A percentile compares a stretch with the other conserved stretches of the same genome.
phyloP scores from a whole-genome alignment of 2,797 vertebrate genomes.

The Psittacula echo region DNA sequence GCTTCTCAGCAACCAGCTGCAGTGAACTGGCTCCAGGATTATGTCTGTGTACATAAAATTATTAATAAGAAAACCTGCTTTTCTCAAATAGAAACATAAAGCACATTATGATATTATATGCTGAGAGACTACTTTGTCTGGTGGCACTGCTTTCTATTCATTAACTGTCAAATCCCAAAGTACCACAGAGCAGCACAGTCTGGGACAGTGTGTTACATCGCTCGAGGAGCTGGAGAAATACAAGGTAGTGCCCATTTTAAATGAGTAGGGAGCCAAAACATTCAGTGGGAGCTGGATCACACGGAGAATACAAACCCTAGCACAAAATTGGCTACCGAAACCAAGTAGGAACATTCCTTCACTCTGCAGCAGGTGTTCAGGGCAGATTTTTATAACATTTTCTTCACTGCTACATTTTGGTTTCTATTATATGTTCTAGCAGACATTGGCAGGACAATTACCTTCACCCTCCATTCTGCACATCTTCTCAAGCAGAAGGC shows the following conservation, averaged over 20 bases:
- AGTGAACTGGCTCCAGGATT: not conserved
- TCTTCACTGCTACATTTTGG: not conserved
- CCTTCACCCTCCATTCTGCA: not conserved
- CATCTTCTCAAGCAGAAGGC: not conserved
- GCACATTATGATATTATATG: not conserved
- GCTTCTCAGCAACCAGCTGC: not conserved
- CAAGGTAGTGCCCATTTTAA: accelerated
- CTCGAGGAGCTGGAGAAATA: not conserved
- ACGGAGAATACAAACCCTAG: not conserved
- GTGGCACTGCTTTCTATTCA: not conserved
- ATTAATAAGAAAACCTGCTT: constrained; percentile 2
- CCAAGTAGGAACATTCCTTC: not conserved
- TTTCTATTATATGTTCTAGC: not conserved
- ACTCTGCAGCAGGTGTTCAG: not conserved
- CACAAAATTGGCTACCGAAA: not conserved
- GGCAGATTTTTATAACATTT: not conserved
- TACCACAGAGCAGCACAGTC: not conserved
- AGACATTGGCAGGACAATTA: not conserved
- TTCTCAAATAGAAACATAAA: not conserved
- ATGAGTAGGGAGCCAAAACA: not conserved
- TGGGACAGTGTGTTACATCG: accelerated
- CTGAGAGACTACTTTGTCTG: not conserved
- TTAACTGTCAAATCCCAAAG: not conserved
- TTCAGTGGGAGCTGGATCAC: not conserved
- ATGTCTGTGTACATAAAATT: not conserved